Percentiles rank a stretch among this genome's conserved stretches.
Conservation (phyloP, 53 echinoderm and acorn worm genomes). For the Pentamera pediparva region DNA sequence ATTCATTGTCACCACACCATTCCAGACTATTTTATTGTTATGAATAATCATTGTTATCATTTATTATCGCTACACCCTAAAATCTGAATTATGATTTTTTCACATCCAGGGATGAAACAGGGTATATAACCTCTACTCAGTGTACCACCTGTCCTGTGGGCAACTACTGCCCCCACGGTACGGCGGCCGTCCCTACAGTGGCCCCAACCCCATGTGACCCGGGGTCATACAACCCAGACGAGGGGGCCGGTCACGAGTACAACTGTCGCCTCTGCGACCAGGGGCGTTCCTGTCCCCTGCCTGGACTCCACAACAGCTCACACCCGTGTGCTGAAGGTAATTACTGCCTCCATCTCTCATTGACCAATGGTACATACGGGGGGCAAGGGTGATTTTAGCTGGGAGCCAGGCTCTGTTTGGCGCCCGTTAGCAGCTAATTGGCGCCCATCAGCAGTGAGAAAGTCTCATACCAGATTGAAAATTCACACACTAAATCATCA, state of each 20-base stretch:
- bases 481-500: too few species aligned
- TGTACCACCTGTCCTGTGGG: slow-evolving; percentile 78
- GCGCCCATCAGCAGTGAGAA: too few species aligned
- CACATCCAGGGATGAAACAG: slow-evolving; percentile 42
- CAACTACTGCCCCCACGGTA: slow-evolving; percentile 82
- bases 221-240: slow-evolving; percentile 89
- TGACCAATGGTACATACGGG: too few species aligned
- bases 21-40: too few species aligned
- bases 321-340: slow-evolving; percentile 98
- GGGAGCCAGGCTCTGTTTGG: too few species aligned
- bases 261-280: slow-evolving; percentile 92
- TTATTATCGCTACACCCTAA: too few species aligned
- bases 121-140: slow-evolving; percentile 60
- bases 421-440: too few species aligned
- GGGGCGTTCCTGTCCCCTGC: slow-evolving; percentile 81
- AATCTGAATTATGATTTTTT: too few species aligned
- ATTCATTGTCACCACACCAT: too few species aligned
- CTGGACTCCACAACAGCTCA: slow-evolving; percentile 74
- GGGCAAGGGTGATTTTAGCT: background rate
- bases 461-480: slow-evolving; percentile 46
- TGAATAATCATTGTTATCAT: too few species aligned
- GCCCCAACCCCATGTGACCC: slow-evolving; percentile 66
- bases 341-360: too few species aligned
- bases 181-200: slow-evolving; percentile 55
- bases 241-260: slow-evolving; percentile 80